These are phyloP conservation scores for Aspidoscelis tigris DNA, from an alignment of 2,113 vertebrate genomes.

Conservation along the genomic window DNA sequence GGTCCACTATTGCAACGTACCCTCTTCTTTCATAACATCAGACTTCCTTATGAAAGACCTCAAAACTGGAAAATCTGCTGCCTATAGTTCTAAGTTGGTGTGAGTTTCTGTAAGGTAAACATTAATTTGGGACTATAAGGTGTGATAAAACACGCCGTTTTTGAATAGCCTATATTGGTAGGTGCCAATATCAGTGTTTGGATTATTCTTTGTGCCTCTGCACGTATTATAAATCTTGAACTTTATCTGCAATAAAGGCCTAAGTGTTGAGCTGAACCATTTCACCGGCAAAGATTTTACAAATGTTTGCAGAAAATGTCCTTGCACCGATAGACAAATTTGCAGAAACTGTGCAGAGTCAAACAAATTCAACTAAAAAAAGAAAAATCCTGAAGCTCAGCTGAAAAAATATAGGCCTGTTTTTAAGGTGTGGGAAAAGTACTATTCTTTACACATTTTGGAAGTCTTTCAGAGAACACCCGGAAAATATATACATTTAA, in stretches of 20 bases:
- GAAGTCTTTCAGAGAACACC: neutral
- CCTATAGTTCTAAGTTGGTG: neutral
- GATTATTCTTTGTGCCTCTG: conserved; percentile 15
- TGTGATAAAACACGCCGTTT: neutral
- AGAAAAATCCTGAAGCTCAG: neutral
- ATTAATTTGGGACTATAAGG: neutral
- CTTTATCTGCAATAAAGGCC: conserved; percentile 42
- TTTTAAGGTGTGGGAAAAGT: neutral
- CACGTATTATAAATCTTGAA: neutral
- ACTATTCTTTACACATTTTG: neutral
- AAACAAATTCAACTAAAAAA: neutral
- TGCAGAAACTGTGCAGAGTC: too few relatives aligned
- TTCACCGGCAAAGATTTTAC: conserved; percentile 1
- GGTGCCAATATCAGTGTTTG: neutral
- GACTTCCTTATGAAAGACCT: neutral
- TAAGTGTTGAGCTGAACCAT: neutral
- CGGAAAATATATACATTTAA: neutral
- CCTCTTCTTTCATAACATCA: neutral
- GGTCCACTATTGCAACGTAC: neutral
- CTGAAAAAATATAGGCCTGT: neutral
- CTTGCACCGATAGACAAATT: too few relatives aligned
- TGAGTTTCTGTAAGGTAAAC: neutral
- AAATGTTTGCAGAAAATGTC: neutral
- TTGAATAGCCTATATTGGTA: conserved; percentile 3
- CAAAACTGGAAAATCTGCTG: neutral